A percentile compares a stretch with the other conserved stretches of the same genome.
These are phyloP conservation scores for Porites lutea DNA, from an alignment of 64 coral and sea anemone species.

Conservation along the genomic window DNA sequence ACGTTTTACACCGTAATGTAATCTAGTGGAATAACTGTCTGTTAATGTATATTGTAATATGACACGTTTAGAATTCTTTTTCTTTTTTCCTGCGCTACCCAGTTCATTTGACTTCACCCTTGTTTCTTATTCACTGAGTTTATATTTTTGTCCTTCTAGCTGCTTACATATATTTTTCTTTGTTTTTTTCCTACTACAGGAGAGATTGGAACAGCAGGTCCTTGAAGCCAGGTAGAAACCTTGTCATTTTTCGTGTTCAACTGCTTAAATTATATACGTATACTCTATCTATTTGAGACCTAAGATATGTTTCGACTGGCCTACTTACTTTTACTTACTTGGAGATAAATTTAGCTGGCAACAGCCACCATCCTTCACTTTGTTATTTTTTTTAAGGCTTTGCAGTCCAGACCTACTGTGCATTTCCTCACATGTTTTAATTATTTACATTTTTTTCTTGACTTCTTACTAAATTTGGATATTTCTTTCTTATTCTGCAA, in stretches of 20 bases:
- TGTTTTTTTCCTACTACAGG: slow-evolving; percentile 42
- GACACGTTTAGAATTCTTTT: not conserved
- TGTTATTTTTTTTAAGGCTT: no score
- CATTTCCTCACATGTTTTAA: no score
- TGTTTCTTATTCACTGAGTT: no score
- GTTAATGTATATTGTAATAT: no score
- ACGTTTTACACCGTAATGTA: no score
- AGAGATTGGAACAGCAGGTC: slow-evolving; percentile 82
- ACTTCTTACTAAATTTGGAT: not conserved
- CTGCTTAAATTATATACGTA: not conserved
- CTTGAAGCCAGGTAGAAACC: slow-evolving; percentile 79
- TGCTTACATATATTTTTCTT: not conserved
- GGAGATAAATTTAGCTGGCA: no score
- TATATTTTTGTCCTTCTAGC: no score
- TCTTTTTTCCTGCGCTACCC: not conserved
- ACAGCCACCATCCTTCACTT: no score
- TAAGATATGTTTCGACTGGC: not conserved
- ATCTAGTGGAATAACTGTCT: no score
- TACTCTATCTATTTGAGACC: not conserved
- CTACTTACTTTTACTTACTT: no score
- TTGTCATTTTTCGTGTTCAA: not conserved
- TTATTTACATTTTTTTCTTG: not conserved
- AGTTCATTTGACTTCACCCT: no score
- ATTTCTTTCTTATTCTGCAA: slow-evolving; percentile 3
- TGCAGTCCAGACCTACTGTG: no score